A percentile compares a stretch with the other conserved stretches of the same genome.
phyloP scores from a whole-genome alignment of 1,140 invertebrate species.

The Xylocopa sonorina region DNA sequence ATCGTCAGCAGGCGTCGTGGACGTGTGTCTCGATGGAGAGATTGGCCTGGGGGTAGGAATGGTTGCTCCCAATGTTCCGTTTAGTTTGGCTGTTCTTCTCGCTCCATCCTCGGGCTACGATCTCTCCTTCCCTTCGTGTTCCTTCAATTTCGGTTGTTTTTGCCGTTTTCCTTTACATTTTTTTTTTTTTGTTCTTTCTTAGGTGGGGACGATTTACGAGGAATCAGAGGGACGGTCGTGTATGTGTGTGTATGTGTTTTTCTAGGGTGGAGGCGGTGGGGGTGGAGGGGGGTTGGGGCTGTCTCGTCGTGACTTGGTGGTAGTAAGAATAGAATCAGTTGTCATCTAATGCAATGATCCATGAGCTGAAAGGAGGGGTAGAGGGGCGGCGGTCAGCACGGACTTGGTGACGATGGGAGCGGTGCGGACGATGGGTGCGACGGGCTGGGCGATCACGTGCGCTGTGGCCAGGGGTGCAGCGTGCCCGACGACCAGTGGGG shows the following conservation, averaged over 20 bases:
- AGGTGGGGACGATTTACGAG: constrained; percentile 40
- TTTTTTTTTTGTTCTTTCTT: constrained; percentile 10
- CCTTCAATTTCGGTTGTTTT: neutral
- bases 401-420: constrained; percentile 78
- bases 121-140: constrained; percentile 28
- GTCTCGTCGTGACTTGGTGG: constrained; percentile 61
- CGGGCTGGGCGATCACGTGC: constrained; percentile 65
- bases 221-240: constrained; percentile 20
- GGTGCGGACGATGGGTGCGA: constrained; percentile 71
- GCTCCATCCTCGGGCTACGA: constrained; percentile 23
- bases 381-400: constrained; percentile 77
- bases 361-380: constrained; percentile 60
- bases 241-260: constrained; percentile 25
- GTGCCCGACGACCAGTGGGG: constrained; percentile 71
- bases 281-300: constrained; percentile 22
- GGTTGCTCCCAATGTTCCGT: neutral
- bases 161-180: neutral
- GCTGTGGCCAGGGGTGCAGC: constrained; percentile 61
- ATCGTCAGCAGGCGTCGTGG: neutral
- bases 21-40: neutral
- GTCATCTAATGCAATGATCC: constrained; percentile 70
- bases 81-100: neutral
- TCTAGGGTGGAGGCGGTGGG: constrained; percentile 10
- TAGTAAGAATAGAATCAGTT: constrained; percentile 39
- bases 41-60: neutral